These are phyloP conservation scores for Tetramorium bicarinatum DNA, from an alignment of 2,888 invertebrate genomes.

Conservation along the genomic window DNA sequence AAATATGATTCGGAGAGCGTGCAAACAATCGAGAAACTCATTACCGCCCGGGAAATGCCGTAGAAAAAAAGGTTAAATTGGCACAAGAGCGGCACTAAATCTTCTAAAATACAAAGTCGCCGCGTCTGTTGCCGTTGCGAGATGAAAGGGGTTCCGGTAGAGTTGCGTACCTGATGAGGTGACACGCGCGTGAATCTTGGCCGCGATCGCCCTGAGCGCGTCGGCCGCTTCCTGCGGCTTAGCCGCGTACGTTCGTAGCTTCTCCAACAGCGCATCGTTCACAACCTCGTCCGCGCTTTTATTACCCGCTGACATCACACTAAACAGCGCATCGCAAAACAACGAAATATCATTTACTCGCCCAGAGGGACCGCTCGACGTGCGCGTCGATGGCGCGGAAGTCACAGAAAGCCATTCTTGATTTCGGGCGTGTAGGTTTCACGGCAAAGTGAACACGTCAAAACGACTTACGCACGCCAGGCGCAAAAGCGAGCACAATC, in stretches of 20 bases:
- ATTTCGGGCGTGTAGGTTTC: background rate
- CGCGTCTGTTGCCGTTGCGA: background rate
- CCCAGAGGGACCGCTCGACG: background rate
- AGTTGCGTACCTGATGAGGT: constrained; percentile 83
- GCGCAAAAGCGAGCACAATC: constrained; percentile 21
- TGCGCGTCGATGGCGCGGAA: constrained; percentile 1
- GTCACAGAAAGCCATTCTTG: constrained; percentile 7
- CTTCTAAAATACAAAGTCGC: background rate
- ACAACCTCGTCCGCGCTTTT: constrained; percentile 82
- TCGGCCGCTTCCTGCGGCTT: constrained; percentile 83
- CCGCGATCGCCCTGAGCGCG: constrained; percentile 80
- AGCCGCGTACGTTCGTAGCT: constrained; percentile 78
- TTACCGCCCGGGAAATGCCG: background rate
- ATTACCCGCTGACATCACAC: constrained; percentile 80
- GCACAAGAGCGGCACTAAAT: background rate
- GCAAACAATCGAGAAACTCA: background rate
- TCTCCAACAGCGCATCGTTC: constrained; percentile 84
- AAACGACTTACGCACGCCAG: constrained; percentile 1
- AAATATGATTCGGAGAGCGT: background rate
- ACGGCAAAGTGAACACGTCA: background rate
- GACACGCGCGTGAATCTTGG: constrained; percentile 84
- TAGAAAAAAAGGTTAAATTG: background rate
- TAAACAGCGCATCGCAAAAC: constrained; percentile 67
- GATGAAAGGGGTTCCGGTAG: background rate
- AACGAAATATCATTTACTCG: constrained; percentile 63